Conservation (phyloP, 2,797 vertebrate genomes). For the Falco novaeseelandiae region DNA sequence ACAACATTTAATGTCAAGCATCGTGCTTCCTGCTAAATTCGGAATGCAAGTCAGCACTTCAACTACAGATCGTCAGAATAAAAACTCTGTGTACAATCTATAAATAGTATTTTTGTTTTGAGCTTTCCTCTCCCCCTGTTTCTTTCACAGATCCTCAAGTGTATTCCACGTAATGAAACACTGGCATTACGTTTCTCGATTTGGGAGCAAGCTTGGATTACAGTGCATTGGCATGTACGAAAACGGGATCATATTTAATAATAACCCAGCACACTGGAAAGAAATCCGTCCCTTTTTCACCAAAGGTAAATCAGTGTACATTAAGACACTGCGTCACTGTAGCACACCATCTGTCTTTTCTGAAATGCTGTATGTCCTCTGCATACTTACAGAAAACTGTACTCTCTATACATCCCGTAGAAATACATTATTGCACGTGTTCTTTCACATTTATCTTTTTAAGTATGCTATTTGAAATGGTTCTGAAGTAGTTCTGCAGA, state of each 20-base stretch:
- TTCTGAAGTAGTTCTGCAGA: background rate
- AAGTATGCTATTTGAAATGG: background rate
- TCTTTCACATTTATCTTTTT: background rate
- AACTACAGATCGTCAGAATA: background rate
- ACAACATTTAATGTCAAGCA: background rate
- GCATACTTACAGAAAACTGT: background rate
- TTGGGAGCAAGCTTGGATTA: slow-evolving; percentile 89
- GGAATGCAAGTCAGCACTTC: background rate
- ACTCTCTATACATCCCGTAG: background rate
- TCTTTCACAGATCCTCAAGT: slow-evolving; percentile 83
- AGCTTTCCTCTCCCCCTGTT: background rate
- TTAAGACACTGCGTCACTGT: background rate
- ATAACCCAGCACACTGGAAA: slow-evolving; percentile 87
- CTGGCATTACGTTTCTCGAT: slow-evolving; percentile 84
- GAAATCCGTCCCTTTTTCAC: slow-evolving; percentile 86
- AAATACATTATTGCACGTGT: background rate
- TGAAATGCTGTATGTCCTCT: background rate
- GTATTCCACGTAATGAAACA: slow-evolving; percentile 91
- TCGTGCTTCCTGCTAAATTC: background rate
- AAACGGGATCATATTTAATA: slow-evolving; percentile 95
- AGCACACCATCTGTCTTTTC: rapidly evolving
- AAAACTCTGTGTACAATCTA: background rate
- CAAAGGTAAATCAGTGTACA: slow-evolving; percentile 81
- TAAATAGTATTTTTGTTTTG: background rate
- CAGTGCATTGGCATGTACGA: slow-evolving; percentile 93